Conservation (phyloP, 2,797 vertebrate genomes). For the Alouatta caraya region DNA sequence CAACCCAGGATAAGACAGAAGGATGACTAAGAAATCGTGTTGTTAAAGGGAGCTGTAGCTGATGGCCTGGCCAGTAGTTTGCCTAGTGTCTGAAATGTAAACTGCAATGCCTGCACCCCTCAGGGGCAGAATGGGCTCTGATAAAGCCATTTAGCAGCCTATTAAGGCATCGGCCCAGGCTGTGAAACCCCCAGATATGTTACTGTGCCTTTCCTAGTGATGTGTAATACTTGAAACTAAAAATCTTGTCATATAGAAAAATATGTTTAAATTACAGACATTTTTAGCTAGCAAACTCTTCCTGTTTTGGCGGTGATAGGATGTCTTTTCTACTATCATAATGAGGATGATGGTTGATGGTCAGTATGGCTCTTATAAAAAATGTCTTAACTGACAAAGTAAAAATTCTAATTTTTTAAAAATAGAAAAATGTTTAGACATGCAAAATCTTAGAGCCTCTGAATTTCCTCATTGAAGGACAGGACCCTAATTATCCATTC, state of each 20-base stretch:
- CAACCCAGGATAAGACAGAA: neutral
- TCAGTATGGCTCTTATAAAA: neutral
- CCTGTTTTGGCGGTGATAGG: neutral
- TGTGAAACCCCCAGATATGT: neutral
- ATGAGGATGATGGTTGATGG: neutral
- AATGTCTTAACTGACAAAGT: conserved; percentile 12
- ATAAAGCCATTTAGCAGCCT: neutral
- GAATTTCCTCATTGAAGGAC: neutral
- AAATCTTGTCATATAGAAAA: neutral
- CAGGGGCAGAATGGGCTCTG: neutral
- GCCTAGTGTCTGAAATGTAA: neutral
- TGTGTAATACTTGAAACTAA: neutral
- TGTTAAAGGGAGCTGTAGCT: neutral
- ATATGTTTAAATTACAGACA: neutral
- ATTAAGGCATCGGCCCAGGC: neutral
- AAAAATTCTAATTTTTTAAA: neutral
- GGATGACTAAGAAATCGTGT: neutral
- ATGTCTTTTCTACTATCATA: neutral
- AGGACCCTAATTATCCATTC: neutral
- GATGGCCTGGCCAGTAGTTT: no score
- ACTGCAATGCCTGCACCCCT: neutral
- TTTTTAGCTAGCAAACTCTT: neutral
- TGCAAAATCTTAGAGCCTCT: neutral
- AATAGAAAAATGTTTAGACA: neutral
- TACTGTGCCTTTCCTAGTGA: neutral